A percentile compares a stretch with the other conserved stretches of the same genome.
These are phyloP conservation scores for Rotaria macrura DNA, from an alignment of 2,888 invertebrate genomes.

Conservation along the genomic window DNA sequence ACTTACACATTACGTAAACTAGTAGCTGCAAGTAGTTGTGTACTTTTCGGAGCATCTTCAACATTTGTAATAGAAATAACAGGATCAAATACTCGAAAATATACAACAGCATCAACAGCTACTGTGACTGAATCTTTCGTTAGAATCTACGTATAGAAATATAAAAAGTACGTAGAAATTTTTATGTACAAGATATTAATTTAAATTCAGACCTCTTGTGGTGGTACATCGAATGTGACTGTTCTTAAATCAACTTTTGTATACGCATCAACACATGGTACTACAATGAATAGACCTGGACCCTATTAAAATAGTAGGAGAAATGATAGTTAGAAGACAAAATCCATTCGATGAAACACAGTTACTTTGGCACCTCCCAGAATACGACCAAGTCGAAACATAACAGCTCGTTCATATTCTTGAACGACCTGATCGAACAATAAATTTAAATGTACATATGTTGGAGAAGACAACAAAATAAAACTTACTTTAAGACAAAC, in stretches of 20 bases:
- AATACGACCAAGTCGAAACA: conserved; percentile 79
- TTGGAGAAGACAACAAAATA: background rate
- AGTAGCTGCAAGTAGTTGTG: conserved; percentile 44
- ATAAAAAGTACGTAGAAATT: no score
- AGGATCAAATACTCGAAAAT: conserved; percentile 45
- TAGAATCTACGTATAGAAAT: conserved; percentile 34
- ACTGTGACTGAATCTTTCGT: conserved; percentile 47
- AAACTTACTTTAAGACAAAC: conserved; percentile 27
- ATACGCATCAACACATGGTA: conserved; percentile 59
- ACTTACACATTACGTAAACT: conserved; percentile 41
- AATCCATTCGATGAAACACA: background rate
- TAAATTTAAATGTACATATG: background rate
- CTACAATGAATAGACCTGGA: conserved; percentile 75
- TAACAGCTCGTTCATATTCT: conserved; percentile 80
- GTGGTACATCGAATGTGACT: conserved; percentile 36
- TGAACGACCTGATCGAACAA: conserved; percentile 56
- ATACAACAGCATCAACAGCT: conserved; percentile 48
- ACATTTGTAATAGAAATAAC: conserved; percentile 43
- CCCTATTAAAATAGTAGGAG: conserved; percentile 51
- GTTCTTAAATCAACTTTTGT: conserved; percentile 36
- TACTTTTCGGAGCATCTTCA: conserved; percentile 43
- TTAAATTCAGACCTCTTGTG: conserved; percentile 34
- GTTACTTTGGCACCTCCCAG: conserved; percentile 73
- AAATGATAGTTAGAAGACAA: background rate
- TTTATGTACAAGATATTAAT: no score